Percentiles rank a stretch among this genome's conserved stretches.
These are phyloP conservation scores for Drosophila kanapiae DNA, from an alignment of 1,140 invertebrate genomes.

Conservation along the genomic window DNA sequence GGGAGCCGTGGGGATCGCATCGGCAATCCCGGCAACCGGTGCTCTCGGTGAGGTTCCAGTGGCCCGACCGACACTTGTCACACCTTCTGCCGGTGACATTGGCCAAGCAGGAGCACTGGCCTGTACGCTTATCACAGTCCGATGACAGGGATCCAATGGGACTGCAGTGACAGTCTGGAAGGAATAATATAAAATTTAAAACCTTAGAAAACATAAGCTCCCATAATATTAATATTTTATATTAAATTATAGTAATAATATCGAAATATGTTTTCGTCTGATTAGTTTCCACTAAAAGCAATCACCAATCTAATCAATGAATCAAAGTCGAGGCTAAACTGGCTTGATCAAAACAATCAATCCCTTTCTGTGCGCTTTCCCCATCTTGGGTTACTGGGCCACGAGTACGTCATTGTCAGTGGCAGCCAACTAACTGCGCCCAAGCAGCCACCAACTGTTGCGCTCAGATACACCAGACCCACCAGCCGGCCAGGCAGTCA, in stretches of 20 bases:
- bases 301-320: constrained; percentile 9
- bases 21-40: constrained; percentile 90
- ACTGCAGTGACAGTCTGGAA: constrained; percentile 92
- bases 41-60: constrained; percentile 90
- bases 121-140: constrained; percentile 93
- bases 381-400: constrained; percentile 64
- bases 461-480: constrained; percentile 21
- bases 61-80: constrained; percentile 93
- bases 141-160: constrained; percentile 89
- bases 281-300: not conserved
- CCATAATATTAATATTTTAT: too few relatives aligned
- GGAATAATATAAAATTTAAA: constrained; percentile 9
- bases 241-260: not conserved
- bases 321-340: constrained; percentile 1
- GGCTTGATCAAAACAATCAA: constrained; percentile 21
- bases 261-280: not conserved
- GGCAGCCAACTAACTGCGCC: constrained; percentile 63
- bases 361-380: constrained; percentile 29
- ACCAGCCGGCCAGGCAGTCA: constrained; percentile 20
- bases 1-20: constrained; percentile 91
- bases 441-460: constrained; percentile 59
- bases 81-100: constrained; percentile 95
- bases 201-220: too few relatives aligned
- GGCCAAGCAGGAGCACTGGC: constrained; percentile 95
- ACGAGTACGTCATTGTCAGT: constrained; percentile 38